Conservation (phyloP, 2,888 invertebrate species). For the Ormyrus rosae region DNA sequence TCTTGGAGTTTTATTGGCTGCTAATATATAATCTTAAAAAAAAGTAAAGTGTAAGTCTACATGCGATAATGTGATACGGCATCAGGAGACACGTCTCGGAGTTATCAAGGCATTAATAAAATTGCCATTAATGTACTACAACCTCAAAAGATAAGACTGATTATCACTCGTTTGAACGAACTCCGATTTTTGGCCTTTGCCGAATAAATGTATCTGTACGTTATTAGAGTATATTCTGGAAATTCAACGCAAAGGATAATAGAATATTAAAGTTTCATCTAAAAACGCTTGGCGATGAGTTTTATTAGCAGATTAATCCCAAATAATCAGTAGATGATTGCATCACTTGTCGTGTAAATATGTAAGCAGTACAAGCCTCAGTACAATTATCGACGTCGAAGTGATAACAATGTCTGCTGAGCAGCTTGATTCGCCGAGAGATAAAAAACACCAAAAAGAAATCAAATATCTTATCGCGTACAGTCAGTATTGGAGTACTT, state of each 20-base stretch:
- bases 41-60: constrained; percentile 2
- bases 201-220: too few relatives aligned
- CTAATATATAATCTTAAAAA: neutral
- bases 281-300: too few relatives aligned
- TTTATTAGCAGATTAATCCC: neutral
- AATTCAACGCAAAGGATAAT: too few relatives aligned
- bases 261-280: too few relatives aligned
- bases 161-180: too few relatives aligned
- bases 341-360: constrained; percentile 21
- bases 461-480: constrained; percentile 36
- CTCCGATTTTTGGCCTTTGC: too few relatives aligned
- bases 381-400: constrained; percentile 31
- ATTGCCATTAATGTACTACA: constrained; percentile 63
- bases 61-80: constrained; percentile 10
- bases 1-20: too few relatives aligned
- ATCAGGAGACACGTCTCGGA: constrained; percentile 48
- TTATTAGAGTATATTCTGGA: too few relatives aligned
- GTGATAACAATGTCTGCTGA: neutral
- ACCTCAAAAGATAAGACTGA: constrained; percentile 63
- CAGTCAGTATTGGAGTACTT: constrained; percentile 12
- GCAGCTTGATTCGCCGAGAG: constrained; percentile 17
- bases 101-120: constrained; percentile 67
- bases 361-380: constrained; percentile 1
- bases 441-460: constrained; percentile 26
- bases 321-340: constrained; percentile 25